Conservation (phyloP, 2,797 vertebrate species). For the Sebastes trivittatus region DNA sequence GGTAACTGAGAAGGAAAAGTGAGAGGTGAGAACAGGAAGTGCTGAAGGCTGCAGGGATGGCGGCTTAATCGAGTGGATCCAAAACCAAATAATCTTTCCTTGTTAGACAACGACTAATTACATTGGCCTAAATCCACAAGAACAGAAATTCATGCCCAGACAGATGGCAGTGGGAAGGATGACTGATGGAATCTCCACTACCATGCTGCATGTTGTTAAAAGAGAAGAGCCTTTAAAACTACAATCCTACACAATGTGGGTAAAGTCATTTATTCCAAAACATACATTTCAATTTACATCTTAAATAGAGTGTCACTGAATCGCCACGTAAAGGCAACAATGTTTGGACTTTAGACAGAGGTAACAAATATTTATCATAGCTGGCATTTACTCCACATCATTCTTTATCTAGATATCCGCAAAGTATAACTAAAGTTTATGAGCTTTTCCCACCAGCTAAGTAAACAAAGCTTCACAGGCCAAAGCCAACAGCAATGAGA, state of each 20-base stretch:
- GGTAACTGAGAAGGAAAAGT: conserved; percentile 86
- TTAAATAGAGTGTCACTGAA: not conserved
- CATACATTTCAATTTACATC: not conserved
- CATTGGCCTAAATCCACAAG: conserved; percentile 2
- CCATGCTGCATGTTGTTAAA: not conserved
- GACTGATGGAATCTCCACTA: conserved; percentile 11
- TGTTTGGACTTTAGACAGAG: not conserved
- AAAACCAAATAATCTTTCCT: conserved; percentile 16
- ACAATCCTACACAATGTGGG: not conserved
- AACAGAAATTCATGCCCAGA: conserved; percentile 24
- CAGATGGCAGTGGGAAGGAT: conserved; percentile 54
- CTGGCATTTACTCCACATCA: not conserved
- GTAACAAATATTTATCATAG: not conserved
- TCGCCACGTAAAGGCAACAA: not conserved
- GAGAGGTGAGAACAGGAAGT: conserved; percentile 42
- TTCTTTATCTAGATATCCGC: not conserved
- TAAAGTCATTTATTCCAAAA: not conserved
- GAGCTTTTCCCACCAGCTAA: not conserved
- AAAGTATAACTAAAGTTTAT: not conserved
- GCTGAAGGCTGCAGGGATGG: not conserved
- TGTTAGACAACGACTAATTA: conserved; percentile 18
- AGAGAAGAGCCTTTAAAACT: not conserved
- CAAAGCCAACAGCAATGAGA: not conserved
- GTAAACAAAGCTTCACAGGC: not conserved
- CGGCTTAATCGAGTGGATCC: conserved; percentile 1